Conservation (phyloP, 2,113 vertebrate genomes). For the Orthonyx spaldingii region DNA sequence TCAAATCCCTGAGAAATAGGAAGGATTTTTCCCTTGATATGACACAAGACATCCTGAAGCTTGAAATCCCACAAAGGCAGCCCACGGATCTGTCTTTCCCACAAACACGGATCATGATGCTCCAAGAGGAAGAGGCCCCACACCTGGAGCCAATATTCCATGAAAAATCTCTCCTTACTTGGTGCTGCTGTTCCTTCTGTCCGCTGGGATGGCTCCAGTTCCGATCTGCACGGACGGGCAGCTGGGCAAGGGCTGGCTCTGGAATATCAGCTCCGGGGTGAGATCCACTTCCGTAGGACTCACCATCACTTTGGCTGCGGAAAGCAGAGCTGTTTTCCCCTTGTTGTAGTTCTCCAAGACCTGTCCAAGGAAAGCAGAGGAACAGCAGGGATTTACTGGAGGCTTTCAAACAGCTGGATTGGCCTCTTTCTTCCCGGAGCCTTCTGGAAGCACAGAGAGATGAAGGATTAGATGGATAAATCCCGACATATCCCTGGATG, state of each 20-base stretch:
- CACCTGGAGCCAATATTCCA: not conserved
- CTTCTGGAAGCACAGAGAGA: not conserved
- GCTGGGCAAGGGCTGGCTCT: slow-evolving; percentile 77
- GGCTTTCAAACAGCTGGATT: not conserved
- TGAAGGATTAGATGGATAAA: not conserved
- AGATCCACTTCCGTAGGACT: slow-evolving; percentile 98
- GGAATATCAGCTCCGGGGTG: slow-evolving; percentile 88
- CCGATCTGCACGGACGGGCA: slow-evolving; percentile 63
- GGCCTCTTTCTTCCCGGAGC: not conserved
- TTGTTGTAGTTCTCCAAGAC: slow-evolving; percentile 99
- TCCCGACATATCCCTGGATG: not conserved
- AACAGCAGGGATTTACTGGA: not conserved
- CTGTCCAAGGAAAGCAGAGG: slow-evolving; percentile 63
- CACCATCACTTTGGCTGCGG: slow-evolving; percentile 98
- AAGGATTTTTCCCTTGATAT: rapidly evolving
- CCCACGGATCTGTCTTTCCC: not conserved
- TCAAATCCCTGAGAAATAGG: not conserved
- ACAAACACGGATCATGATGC: rapidly evolving
- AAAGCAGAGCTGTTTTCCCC: slow-evolving; percentile 94
- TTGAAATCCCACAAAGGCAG: not conserved
- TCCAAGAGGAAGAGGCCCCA: not conserved
- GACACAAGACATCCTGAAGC: not conserved
- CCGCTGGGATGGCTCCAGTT: slow-evolving; percentile 55
- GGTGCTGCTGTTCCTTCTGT: slow-evolving; percentile 88
- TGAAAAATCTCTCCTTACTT: slow-evolving; percentile 73